A percentile compares a stretch with the other conserved stretches of the same genome.
These are phyloP conservation scores for Hydrocynus forskahlii DNA, from an alignment of 2,797 vertebrate species.

Conservation along the genomic window DNA sequence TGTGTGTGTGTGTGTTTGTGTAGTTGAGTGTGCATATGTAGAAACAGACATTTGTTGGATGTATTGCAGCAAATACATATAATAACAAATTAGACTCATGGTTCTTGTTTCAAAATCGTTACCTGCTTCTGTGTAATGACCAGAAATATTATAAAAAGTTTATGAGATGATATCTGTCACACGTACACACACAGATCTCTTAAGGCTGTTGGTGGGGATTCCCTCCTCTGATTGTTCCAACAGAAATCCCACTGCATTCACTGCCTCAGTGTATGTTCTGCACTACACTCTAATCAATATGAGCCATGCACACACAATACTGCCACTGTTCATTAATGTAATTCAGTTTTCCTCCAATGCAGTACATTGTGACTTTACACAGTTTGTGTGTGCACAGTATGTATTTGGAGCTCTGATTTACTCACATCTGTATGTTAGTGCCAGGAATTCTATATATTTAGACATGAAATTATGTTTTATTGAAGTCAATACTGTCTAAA, in stretches of 20 bases:
- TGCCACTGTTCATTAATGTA: background rate
- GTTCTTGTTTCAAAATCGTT: constrained; percentile 1
- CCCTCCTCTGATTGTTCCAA: constrained; percentile 13
- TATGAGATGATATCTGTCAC: background rate
- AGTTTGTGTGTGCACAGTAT: background rate
- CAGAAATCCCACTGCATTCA: constrained; percentile 16
- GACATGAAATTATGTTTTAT: background rate
- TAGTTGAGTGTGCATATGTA: background rate
- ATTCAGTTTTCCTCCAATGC: background rate
- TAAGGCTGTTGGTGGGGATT: constrained; percentile 25
- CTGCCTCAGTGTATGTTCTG: constrained; percentile 1
- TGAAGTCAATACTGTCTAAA: background rate
- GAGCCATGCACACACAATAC: background rate
- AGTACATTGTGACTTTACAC: background rate
- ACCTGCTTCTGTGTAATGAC: background rate
- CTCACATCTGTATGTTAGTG: too few relatives aligned
- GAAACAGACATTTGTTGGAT: background rate
- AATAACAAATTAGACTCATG: background rate
- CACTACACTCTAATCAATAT: background rate
- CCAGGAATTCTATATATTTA: background rate
- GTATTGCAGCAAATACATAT: background rate
- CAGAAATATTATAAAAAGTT: background rate
- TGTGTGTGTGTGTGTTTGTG: too few relatives aligned
- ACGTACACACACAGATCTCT: background rate
- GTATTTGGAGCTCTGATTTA: background rate